Percentiles rank a stretch among this genome's conserved stretches.
Conservation (phyloP, 2,888 invertebrate species). For the Osmoderma eremita region DNA sequence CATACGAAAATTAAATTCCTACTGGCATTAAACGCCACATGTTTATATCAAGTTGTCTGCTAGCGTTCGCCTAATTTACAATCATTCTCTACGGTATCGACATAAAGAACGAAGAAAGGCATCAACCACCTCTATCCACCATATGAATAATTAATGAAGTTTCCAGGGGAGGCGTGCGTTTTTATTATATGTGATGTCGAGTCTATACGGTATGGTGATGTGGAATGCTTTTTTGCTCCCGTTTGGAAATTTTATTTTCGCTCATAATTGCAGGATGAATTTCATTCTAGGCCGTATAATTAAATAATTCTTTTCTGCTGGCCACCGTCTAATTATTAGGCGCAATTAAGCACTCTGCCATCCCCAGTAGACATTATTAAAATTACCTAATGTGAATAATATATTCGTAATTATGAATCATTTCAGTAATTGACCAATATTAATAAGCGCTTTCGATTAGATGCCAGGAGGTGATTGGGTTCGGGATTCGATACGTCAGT, state of each 20-base stretch:
- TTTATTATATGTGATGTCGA: constrained; percentile 23
- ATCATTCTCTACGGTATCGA: constrained; percentile 34
- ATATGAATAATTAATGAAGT: constrained; percentile 45
- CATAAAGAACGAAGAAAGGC: constrained; percentile 14
- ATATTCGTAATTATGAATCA: constrained; percentile 41
- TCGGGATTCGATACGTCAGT: constrained; percentile 13
- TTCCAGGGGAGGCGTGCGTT: constrained; percentile 40
- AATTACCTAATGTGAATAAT: constrained; percentile 41
- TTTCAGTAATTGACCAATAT: constrained; percentile 39
- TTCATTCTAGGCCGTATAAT: constrained; percentile 42
- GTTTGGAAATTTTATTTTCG: constrained; percentile 32
- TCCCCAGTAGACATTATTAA: constrained; percentile 38
- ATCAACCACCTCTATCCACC: constrained; percentile 28
- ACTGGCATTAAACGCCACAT: not conserved
- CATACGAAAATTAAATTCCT: too few relatives aligned
- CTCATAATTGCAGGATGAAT: constrained; percentile 42
- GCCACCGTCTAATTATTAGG: constrained; percentile 21
- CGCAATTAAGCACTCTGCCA: constrained; percentile 22
- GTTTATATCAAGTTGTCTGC: constrained; percentile 10
- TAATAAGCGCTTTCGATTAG: constrained; percentile 36
- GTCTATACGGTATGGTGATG: constrained; percentile 22
- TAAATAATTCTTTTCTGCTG: constrained; percentile 36
- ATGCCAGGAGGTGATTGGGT: constrained; percentile 13
- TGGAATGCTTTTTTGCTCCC: constrained; percentile 1
- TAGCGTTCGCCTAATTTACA: constrained; percentile 23